Percentiles rank a stretch among this genome's conserved stretches.
Evolutionary conservation across 2,888 invertebrate genomes (phyloP).

Genomic region (Leptopilina syphax): DNA sequence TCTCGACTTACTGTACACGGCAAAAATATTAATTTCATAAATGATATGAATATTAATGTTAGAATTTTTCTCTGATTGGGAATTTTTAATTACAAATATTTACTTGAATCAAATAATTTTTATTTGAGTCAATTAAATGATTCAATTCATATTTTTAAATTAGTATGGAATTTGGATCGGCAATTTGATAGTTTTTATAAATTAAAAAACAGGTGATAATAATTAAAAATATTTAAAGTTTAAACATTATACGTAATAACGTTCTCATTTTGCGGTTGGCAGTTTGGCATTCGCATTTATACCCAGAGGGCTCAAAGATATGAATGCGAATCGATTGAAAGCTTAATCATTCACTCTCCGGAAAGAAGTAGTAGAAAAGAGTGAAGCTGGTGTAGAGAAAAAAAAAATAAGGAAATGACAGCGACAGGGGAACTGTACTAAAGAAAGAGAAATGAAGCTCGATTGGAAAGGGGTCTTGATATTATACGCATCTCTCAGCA

Average conservation of each 20-base stretch:
- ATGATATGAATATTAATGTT: no score
- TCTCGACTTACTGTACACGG: no score
- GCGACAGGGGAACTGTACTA: slow-evolving; percentile 1
- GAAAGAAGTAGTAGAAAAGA: slow-evolving; percentile 24
- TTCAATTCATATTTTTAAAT: no score
- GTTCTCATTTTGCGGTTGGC: slow-evolving; percentile 62
- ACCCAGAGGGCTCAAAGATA: slow-evolving; percentile 56
- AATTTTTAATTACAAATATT: no score
- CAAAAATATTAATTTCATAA: no score
- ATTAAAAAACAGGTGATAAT: no score
- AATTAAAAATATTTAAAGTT: not conserved
- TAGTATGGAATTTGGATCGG: no score
- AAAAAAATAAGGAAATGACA: slow-evolving; percentile 23
- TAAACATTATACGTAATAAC: slow-evolving; percentile 40
- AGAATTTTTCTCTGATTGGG: no score
- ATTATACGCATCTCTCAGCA: slow-evolving; percentile 18
- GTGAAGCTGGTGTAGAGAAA: not conserved
- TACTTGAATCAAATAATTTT: no score
- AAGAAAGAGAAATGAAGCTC: slow-evolving; percentile 32
- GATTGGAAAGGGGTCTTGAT: not conserved
- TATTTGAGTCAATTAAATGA: no score
- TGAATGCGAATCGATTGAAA: slow-evolving; percentile 64
- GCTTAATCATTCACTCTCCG: slow-evolving; percentile 62
- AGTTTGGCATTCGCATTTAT: slow-evolving; percentile 57
- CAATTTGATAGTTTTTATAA: no score